Evolutionary conservation across 37 sponge, comb jelly and placozoan genomes (phyloP), one percentile per base, ranked within the genome.

Genomic region (Tethya wilhelma): DNA sequence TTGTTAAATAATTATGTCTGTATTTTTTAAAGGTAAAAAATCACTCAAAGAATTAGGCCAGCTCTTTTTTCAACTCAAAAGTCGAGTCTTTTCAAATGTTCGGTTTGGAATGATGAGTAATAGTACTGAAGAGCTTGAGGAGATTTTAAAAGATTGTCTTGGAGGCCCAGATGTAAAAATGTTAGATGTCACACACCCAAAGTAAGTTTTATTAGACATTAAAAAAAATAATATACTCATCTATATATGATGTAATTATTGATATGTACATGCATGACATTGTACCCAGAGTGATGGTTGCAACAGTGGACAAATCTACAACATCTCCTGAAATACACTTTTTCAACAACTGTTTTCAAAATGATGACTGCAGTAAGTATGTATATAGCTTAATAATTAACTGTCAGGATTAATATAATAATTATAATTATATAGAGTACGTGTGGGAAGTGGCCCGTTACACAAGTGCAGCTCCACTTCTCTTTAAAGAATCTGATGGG

Each of bases 311-410:
- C 67, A 81, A 81, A 30, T 46, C 45, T 25, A 81, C 82, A 28
- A 88, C 75, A 8, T 66, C 75, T 34, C 83, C 66, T 14, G 59
- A 75, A 58, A 77, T 88, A 0, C 60, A 75, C 46, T 81, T 81
- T 65, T 81, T 88, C 59, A 81, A 81, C 39, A 88, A 88, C 83
- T 79, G 80, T 45, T 79, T 79, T 66, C 58, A 65, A 46, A 58
- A 79, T 49, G 74, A 73, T n/a, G n/a, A n/a, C n/a, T n/a, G n/a
- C n/a, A n/a, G n/a, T n/a, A n/a, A n/a, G n/a, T n/a, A n/a, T n/a
- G n/a, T n/a, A n/a, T n/a, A n/a, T n/a, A n/a, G n/a, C n/a, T n/a
- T n/a, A n/a, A n/a, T n/a, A n/a, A n/a, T n/a, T n/a, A n/a, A n/a
- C n/a, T n/a, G n/a, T n/a, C n/a, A n/a, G n/a, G n/a, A n/a, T n/a